A percentile compares a stretch with the other conserved stretches of the same genome.
phyloP scores from a whole-genome alignment of 2,113 vertebrate genomes.

The Cyphomyrus discorhynchus region DNA sequence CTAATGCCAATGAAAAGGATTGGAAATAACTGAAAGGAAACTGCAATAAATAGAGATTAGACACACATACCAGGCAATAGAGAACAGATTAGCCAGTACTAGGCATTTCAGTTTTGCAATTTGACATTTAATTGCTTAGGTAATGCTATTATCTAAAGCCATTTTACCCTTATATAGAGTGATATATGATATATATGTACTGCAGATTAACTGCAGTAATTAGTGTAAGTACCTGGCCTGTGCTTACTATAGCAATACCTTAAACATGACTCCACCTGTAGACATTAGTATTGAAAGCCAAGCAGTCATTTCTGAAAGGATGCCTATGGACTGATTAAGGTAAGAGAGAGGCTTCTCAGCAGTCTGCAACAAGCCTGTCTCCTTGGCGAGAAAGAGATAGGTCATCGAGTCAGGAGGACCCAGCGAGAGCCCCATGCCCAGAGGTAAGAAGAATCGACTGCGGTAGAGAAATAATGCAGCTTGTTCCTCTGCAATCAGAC shows the following conservation, averaged over 20 bases:
- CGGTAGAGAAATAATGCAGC: not conserved
- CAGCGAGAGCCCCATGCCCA: not conserved
- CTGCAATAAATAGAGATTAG: not conserved
- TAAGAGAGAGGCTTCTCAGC: not conserved
- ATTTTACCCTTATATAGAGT: not conserved
- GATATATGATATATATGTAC: not conserved
- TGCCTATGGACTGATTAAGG: not conserved
- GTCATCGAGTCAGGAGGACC: not conserved
- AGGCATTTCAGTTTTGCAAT: not conserved
- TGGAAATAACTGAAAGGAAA: not conserved
- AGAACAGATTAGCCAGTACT: not conserved
- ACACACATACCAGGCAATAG: not conserved
- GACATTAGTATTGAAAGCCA: not conserved
- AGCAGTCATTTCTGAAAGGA: not conserved
- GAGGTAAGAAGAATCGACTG: not conserved
- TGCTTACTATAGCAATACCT: not conserved
- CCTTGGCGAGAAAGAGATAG: not conserved
- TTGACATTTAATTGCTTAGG: not conserved
- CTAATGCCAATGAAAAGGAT: not conserved
- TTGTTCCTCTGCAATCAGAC: not conserved
- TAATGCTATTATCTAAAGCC: not conserved
- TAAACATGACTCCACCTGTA: not conserved
- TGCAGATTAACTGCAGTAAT: not conserved
- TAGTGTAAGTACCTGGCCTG: not conserved
- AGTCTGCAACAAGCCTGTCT: not conserved